phyloP scores from a whole-genome alignment of 2,888 invertebrate genomes.

The Pollenia griseotomentosa region DNA sequence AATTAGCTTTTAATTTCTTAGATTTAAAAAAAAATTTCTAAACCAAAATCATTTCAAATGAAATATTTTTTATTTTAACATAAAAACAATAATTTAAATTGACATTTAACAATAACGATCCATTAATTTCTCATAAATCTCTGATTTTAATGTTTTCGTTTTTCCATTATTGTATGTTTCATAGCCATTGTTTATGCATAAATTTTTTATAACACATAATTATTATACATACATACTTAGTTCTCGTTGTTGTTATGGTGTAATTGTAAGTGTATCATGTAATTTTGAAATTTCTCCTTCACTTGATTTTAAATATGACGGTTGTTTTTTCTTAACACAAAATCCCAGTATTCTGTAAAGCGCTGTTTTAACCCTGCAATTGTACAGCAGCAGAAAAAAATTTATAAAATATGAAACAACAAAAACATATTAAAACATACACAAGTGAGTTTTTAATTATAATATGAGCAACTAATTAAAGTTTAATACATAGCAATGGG shows the following conservation, averaged over 20 bases:
- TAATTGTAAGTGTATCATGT: slow-evolving; percentile 38
- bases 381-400: slow-evolving; percentile 3
- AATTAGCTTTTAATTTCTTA: neutral
- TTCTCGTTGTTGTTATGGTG: neutral
- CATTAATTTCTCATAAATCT: slow-evolving; percentile 49
- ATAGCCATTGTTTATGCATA: slow-evolving; percentile 30
- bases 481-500: slow-evolving; percentile 73
- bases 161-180: slow-evolving; percentile 25
- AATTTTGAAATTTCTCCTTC: slow-evolving; percentile 44
- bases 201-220: slow-evolving; percentile 40
- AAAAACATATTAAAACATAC: slow-evolving; percentile 57
- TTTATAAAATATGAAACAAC: neutral
- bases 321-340: slow-evolving; percentile 5
- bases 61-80: neutral
- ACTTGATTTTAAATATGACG: slow-evolving; percentile 6
- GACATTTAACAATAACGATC: slow-evolving; percentile 9
- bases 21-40: neutral
- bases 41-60: neutral
- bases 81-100: neutral
- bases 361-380: neutral
- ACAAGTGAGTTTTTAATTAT: slow-evolving; percentile 76
- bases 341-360: neutral
- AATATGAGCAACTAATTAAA: slow-evolving; percentile 74
- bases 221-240: slow-evolving; percentile 1
- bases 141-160: neutral